A percentile compares a stretch with the other conserved stretches of the same genome.
phyloP scores from a whole-genome alignment of 2,797 vertebrate genomes.

The Rhodeus uyekii region DNA sequence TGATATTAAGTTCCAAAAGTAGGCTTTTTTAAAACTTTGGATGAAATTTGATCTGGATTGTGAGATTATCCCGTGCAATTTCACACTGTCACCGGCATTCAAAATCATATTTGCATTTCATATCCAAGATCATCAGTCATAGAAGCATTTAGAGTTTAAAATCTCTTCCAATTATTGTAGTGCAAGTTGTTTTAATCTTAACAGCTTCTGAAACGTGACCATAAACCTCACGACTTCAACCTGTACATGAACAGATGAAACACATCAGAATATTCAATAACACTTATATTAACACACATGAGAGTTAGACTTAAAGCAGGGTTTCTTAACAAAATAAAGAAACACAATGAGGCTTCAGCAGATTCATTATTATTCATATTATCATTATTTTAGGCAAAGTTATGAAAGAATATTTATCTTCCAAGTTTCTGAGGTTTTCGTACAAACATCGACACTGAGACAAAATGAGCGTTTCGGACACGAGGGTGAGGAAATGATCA shows the following conservation, averaged over 20 bases:
- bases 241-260: background rate
- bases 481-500: background rate
- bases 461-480: background rate
- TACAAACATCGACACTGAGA: background rate
- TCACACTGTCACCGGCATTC: background rate
- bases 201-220: background rate
- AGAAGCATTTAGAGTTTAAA: background rate
- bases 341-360: background rate
- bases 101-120: background rate
- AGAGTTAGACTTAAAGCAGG: background rate
- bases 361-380: background rate
- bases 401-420: background rate
- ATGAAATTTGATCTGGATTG: background rate
- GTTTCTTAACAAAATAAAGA: background rate
- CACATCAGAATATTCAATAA: slow-evolving; percentile 4
- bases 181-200: background rate
- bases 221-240: background rate
- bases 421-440: background rate
- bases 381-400: background rate
- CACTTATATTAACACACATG: background rate
- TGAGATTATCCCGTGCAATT: background rate
- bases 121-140: background rate
- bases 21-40: no score
- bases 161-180: background rate
- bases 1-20: background rate